A percentile compares a stretch with the other conserved stretches of the same genome.
These are phyloP conservation scores for Octodon degus DNA, from an alignment of 2,113 vertebrate species.

Conservation along the genomic window DNA sequence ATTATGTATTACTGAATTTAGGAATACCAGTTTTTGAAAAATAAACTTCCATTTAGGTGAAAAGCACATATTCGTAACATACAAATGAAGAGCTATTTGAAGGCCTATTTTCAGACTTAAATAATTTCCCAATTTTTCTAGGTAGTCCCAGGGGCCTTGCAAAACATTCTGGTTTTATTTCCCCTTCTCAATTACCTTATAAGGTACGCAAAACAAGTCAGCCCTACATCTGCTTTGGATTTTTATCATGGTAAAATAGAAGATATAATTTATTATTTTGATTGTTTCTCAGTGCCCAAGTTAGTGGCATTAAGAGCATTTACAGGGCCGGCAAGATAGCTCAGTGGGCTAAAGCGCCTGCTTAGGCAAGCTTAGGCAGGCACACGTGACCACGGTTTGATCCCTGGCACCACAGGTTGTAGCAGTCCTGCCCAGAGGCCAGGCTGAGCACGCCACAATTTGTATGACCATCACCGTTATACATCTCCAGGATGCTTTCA, in stretches of 20 bases:
- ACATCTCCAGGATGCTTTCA: not conserved
- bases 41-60: not conserved
- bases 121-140: constrained; percentile 18
- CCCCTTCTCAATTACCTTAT: not conserved
- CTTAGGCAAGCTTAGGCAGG: no score
- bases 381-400: no score
- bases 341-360: no score
- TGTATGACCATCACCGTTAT: not conserved
- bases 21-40: not conserved
- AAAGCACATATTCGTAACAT: not conserved
- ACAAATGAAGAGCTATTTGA: not conserved
- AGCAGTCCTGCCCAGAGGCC: no score
- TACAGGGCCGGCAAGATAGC: not conserved
- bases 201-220: not conserved
- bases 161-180: not conserved
- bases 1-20: not conserved
- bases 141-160: not conserved
- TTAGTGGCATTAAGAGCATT: not conserved
- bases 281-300: not conserved
- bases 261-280: not conserved
- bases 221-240: not conserved
- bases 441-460: not conserved
- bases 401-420: no score
- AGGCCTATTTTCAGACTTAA: not conserved
- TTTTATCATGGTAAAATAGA: constrained; percentile 16